Evolutionary conservation across 2,888 invertebrate species (phyloP).

Genomic region (Chydorus sphaericus): DNA sequence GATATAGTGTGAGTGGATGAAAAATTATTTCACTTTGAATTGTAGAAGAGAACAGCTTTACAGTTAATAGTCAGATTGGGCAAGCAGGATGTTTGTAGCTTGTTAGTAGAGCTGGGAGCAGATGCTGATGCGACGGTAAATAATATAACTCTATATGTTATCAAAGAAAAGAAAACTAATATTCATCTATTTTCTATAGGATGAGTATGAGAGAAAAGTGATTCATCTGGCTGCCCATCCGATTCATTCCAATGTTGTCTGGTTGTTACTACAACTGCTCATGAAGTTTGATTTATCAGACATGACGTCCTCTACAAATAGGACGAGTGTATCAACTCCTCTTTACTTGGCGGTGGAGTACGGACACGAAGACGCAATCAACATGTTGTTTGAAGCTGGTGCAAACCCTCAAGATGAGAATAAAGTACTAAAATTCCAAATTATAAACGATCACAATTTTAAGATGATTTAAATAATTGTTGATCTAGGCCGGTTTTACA

Average conservation of each 20-base stretch:
- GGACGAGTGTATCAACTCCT: constrained; percentile 90
- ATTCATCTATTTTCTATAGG: no score
- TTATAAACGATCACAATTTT: not conserved
- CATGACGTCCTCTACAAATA: constrained; percentile 90
- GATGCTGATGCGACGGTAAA: constrained; percentile 89
- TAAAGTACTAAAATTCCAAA: constrained; percentile 35
- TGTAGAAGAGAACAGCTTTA: constrained; percentile 80
- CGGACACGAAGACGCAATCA: constrained; percentile 92
- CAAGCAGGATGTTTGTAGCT: constrained; percentile 86
- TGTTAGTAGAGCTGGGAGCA: constrained; percentile 79
- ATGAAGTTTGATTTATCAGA: no score
- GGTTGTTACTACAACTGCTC: constrained; percentile 89
- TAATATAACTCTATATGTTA: no score
- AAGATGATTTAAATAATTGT: not conserved
- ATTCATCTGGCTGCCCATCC: constrained; percentile 95
- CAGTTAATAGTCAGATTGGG: constrained; percentile 94
- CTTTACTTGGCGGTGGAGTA: constrained; percentile 95
- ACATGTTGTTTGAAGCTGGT: constrained; percentile 82
- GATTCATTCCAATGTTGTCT: constrained; percentile 95
- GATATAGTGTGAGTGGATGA: not conserved
- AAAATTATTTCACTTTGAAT: constrained; percentile 5
- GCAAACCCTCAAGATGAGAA: constrained; percentile 96
- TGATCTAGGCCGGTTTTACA: constrained; percentile 63
- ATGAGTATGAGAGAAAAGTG: constrained; percentile 90
- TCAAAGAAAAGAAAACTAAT: no score